Percentiles rank a stretch among this genome's conserved stretches.
These are phyloP conservation scores for Grallaria varia DNA, from an alignment of 2,113 vertebrate genomes.

Conservation along the genomic window DNA sequence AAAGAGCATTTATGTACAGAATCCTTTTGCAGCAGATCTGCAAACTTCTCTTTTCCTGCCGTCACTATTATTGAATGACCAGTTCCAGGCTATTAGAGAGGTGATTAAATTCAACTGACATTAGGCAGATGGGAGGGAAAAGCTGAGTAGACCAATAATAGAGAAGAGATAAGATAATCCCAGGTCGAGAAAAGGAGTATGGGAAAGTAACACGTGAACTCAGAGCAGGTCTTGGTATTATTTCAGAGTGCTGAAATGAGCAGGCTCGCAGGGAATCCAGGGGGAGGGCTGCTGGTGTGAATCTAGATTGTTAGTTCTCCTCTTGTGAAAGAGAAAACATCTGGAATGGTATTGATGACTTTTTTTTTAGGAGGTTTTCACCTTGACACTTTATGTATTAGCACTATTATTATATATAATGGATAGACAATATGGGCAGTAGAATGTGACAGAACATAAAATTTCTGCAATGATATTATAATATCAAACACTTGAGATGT, in stretches of 20 bases:
- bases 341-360: background rate
- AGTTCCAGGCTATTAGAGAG: background rate
- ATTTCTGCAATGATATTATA: background rate
- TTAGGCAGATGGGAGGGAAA: background rate
- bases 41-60: background rate
- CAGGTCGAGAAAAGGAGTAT: background rate
- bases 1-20: background rate
- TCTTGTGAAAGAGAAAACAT: background rate
- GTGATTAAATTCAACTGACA: background rate
- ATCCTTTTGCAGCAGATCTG: background rate
- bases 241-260: background rate
- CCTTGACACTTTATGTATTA: background rate
- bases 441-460: background rate
- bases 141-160: background rate
- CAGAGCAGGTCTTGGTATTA: background rate
- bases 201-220: background rate
- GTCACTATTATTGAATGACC: background rate
- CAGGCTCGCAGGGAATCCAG: background rate
- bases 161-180: background rate
- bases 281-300: background rate
- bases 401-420: background rate
- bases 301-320: background rate
- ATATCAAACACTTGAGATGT: background rate
- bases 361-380: background rate
- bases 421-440: background rate